Evolutionary conservation across 2,113 vertebrate species (phyloP).

Genomic region (Chlorodrepanis virens): DNA sequence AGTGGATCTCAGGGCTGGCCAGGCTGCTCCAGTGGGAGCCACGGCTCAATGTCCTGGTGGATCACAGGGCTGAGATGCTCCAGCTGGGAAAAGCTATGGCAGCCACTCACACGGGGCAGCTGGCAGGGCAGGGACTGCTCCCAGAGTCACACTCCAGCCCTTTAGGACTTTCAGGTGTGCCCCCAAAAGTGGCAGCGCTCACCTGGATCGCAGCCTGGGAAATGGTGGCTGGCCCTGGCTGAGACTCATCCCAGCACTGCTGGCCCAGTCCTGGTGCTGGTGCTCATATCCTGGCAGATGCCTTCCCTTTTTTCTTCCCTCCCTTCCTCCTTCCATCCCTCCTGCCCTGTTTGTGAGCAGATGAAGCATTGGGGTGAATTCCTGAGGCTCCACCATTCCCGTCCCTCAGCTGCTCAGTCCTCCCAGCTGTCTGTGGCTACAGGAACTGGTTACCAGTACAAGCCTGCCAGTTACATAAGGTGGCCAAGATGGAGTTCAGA

Average conservation of each 20-base stretch:
- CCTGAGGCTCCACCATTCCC: neutral
- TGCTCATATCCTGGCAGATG: neutral
- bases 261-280: neutral
- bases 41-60: rapidly evolving
- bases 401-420: neutral
- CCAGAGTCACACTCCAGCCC: neutral
- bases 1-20: neutral
- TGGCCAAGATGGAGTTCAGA: rapidly evolving
- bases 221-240: neutral
- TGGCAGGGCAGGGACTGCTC: neutral
- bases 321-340: neutral
- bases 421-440: neutral
- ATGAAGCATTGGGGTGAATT: neutral
- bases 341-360: neutral
- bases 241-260: neutral
- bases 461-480: neutral
- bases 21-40: neutral
- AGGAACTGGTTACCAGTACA: neutral
- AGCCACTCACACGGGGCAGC: rapidly evolving
- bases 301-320: neutral
- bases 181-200: neutral
- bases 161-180: neutral
- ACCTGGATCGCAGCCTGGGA: neutral
- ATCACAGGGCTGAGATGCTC: neutral
- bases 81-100: rapidly evolving